Evolutionary conservation across 1,140 invertebrate genomes (phyloP), one percentile per base, ranked within the genome.

Genomic region (Drosophila pruinosa): DNA sequence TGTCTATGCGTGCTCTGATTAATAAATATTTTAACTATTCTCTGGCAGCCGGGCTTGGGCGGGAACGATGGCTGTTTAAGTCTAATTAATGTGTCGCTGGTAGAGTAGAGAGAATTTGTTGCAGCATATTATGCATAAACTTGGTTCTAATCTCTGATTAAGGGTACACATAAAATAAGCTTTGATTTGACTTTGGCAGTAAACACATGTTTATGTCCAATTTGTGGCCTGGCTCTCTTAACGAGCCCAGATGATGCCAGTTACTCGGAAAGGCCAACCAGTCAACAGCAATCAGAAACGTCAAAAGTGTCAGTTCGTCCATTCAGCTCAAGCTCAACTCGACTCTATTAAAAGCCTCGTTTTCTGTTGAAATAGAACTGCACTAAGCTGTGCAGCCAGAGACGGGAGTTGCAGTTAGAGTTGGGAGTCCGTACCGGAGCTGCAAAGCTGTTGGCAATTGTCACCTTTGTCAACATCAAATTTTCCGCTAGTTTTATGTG

Each of bases 401-500:
- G 12, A 39, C 8, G 10, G n/a, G 41, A 22, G 19, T 7, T 45
- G 28, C 14, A 63, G 34, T 19, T 36, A 12, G 0, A 19, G 31
- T 3, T 22, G 43, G 8, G n/a, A n/a, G n/a, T n/a, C n/a, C n/a
- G n/a, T 21, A 54, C 19, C 2, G 12, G 17, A 41, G 28, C 28
- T 54, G 17, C 47, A 43, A 53, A 48, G 39, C 59, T 75, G 63
- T 53, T 45, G 59, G 52, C 82, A 82, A 88, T 88, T 88, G 82
- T 88, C 82, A 82, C 82, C 82, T 88, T 73, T 75, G 80, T 80
- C 80, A 76, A 75, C 72, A 76, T 86, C 58, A 72, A 77, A 89
- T 89, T 89, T 83, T 79, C 68, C 72, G 72, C 83, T 78, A 85
- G 80, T 85, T 85, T 85, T 85, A 73, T 85, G 71, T 86, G 82